Conservation (phyloP, 2,888 invertebrate species). For the Strigamia transsilvanica region DNA sequence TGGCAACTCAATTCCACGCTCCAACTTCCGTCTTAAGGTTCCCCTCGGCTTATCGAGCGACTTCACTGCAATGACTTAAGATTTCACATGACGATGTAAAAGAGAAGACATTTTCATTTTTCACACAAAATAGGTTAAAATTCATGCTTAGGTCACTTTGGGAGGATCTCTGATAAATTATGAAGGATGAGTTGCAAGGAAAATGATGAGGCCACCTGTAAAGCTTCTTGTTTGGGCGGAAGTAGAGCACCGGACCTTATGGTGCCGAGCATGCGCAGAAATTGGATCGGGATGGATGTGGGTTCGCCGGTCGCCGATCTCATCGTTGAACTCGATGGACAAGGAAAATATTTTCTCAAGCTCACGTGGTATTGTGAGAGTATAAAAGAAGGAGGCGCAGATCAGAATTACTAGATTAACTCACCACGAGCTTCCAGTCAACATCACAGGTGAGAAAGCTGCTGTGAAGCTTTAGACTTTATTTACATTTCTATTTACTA, state of each 20-base stretch:
- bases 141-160: slow-evolving; percentile 10
- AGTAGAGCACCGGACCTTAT: slow-evolving; percentile 19
- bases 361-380: slow-evolving; percentile 37
- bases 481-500: background rate
- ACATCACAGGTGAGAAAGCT: background rate
- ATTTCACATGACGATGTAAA: slow-evolving; percentile 14
- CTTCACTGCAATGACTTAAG: background rate
- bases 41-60: background rate
- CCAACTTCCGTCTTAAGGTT: slow-evolving; percentile 20
- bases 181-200: slow-evolving; percentile 37
- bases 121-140: slow-evolving; percentile 46
- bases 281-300: slow-evolving; percentile 32
- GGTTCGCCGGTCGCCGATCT: slow-evolving; percentile 49
- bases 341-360: slow-evolving; percentile 43
- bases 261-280: background rate
- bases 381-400: slow-evolving; percentile 29
- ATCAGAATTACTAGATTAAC: background rate
- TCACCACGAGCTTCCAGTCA: background rate
- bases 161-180: slow-evolving; percentile 31
- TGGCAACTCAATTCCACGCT: slow-evolving; percentile 43
- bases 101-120: slow-evolving; percentile 40
- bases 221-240: slow-evolving; percentile 3
- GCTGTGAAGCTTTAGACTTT: background rate
- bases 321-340: slow-evolving; percentile 38
- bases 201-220: slow-evolving; percentile 33